A percentile compares a stretch with the other conserved stretches of the same genome.
Conservation (phyloP, 2,888 invertebrate species). For the Mesoligia furuncula region DNA sequence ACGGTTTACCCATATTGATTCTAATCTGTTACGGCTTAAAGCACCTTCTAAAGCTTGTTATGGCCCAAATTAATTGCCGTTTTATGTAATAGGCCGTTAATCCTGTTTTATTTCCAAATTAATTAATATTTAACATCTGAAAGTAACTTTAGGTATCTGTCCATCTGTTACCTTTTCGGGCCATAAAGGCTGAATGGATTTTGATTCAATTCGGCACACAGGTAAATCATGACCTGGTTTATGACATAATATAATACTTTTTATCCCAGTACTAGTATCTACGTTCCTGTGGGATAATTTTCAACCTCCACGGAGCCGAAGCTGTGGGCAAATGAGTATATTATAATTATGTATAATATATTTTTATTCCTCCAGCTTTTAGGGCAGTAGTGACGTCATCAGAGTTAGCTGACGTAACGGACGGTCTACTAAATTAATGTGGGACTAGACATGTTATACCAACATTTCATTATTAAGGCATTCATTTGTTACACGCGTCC, state of each 20-base stretch:
- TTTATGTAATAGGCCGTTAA: constrained; percentile 46
- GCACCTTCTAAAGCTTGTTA: constrained; percentile 22
- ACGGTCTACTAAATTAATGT: constrained; percentile 19
- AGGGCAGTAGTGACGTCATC: constrained; percentile 30
- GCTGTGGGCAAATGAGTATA: neutral
- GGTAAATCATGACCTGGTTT: neutral
- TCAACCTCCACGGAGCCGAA: neutral
- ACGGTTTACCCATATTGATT: constrained; percentile 14
- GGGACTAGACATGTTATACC: constrained; percentile 17
- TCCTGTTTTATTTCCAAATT: neutral
- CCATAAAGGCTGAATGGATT: neutral
- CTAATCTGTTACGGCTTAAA: constrained; percentile 25
- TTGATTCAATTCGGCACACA: neutral
- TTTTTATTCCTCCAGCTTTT: constrained; percentile 37
- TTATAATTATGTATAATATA: neutral
- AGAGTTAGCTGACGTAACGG: constrained; percentile 23
- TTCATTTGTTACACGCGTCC: constrained; percentile 10
- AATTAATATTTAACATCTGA: no score
- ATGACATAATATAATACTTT: neutral
- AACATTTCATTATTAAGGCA: constrained; percentile 36
- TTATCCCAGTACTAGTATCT: neutral
- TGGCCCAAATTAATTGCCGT: constrained; percentile 34
- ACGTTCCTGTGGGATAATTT: neutral
- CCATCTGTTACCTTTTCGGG: neutral
- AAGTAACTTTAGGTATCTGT: neutral